Evolutionary conservation across 1,140 invertebrate species (phyloP).

Genomic region (Diabrotica undecimpunctata): DNA sequence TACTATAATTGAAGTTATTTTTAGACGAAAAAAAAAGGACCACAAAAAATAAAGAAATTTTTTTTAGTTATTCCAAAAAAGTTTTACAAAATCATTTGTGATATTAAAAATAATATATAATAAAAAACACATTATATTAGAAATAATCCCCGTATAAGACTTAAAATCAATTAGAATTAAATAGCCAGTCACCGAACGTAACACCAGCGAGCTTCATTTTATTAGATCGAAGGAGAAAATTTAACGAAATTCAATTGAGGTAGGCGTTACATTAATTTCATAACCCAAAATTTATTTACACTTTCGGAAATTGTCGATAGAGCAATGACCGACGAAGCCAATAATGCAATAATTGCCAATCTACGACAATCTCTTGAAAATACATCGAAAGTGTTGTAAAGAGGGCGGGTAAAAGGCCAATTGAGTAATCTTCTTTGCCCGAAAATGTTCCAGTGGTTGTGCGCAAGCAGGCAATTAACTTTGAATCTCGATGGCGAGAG

Average conservation of each 20-base stretch:
- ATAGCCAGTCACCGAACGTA: background rate
- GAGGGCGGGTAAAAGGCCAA: background rate
- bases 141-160: too few species aligned
- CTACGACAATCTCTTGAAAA: slow-evolving; percentile 5
- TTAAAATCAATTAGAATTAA: too few species aligned
- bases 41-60: too few species aligned
- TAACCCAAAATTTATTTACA: slow-evolving; percentile 22
- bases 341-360: slow-evolving; percentile 14
- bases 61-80: too few species aligned
- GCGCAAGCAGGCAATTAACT: background rate
- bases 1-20: too few species aligned
- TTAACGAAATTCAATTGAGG: slow-evolving; percentile 16
- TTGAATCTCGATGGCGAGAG: background rate
- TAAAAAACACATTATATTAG: too few species aligned
- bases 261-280: slow-evolving; percentile 32
- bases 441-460: slow-evolving; percentile 1
- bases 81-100: too few species aligned
- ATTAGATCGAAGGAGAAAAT: background rate
- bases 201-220: background rate
- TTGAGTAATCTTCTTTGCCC: slow-evolving; percentile 2
- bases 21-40: too few species aligned
- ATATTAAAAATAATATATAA: too few species aligned
- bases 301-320: slow-evolving; percentile 28
- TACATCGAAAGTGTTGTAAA: slow-evolving; percentile 9
- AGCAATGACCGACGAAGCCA: slow-evolving; percentile 22